A percentile compares a stretch with the other conserved stretches of the same genome.
Evolutionary conservation across 2,797 vertebrate genomes (phyloP).

Genomic region (Danio tinwini): DNA sequence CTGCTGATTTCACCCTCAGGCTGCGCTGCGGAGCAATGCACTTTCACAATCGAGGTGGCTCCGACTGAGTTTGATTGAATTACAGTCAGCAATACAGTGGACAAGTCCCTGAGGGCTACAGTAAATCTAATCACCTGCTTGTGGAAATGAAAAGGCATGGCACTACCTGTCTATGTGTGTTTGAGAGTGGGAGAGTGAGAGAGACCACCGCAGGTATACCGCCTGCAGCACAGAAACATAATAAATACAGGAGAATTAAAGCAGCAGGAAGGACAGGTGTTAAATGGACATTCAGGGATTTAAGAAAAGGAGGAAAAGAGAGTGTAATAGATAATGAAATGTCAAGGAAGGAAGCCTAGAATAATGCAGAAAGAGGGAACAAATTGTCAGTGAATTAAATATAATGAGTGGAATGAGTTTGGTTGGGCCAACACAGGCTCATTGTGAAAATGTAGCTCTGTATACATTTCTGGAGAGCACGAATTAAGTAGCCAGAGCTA

Average conservation of each 20-base stretch:
- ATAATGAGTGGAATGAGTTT: too few relatives aligned
- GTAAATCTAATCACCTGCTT: slow-evolving; percentile 55
- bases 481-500: too few relatives aligned
- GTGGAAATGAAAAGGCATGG: slow-evolving; percentile 50
- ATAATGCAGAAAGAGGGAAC: background rate
- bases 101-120: slow-evolving; percentile 41
- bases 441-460: too few relatives aligned
- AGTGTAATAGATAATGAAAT: slow-evolving; percentile 17
- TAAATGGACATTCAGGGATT: slow-evolving; percentile 37
- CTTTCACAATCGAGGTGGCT: slow-evolving; percentile 34
- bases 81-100: slow-evolving; percentile 48
- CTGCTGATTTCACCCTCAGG: slow-evolving; percentile 39
- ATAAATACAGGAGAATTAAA: slow-evolving; percentile 3
- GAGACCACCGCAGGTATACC: background rate
- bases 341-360: background rate
- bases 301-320: slow-evolving; percentile 18
- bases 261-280: slow-evolving; percentile 28
- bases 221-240: background rate
- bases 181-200: background rate
- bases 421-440: too few relatives aligned
- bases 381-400: too few relatives aligned
- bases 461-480: too few relatives aligned
- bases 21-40: slow-evolving; percentile 3
- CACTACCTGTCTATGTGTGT: slow-evolving; percentile 11
- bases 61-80: slow-evolving; percentile 47